Evolutionary conservation across 2,113 vertebrate species (phyloP).

Genomic region (Azemiops feae): DNA sequence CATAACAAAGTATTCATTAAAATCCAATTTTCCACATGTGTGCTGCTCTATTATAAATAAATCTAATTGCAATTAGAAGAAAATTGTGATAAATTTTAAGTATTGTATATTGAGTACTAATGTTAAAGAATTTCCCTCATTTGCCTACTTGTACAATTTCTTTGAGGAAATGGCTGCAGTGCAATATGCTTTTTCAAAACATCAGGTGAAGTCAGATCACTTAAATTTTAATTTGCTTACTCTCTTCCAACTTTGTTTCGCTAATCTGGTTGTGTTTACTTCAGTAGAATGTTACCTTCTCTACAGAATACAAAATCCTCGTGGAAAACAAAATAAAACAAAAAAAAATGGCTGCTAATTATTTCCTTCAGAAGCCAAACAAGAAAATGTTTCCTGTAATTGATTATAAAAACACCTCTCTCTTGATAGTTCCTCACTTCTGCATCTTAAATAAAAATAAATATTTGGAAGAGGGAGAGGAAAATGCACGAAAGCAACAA

Average conservation of each 20-base stretch:
- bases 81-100: conserved; percentile 56
- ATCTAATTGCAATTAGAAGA: conserved; percentile 40
- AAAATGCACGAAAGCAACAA: neutral
- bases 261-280: conserved; percentile 55
- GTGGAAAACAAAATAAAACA: conserved; percentile 52
- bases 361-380: conserved; percentile 64
- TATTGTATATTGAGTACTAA: conserved; percentile 42
- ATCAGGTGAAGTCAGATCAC: conserved; percentile 33
- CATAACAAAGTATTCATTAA: conserved; percentile 54
- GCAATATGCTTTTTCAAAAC: conserved; percentile 29
- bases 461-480: conserved; percentile 29
- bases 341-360: conserved; percentile 65
- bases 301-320: conserved; percentile 57
- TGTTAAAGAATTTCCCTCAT: conserved; percentile 35
- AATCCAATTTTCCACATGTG: conserved; percentile 49
- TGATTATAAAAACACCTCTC: conserved; percentile 56
- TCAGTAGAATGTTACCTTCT: conserved; percentile 55
- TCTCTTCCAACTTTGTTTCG: conserved; percentile 61
- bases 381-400: conserved; percentile 61
- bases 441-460: conserved; percentile 47
- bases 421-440: conserved; percentile 44
- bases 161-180: conserved; percentile 46
- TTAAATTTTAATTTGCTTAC: conserved; percentile 29
- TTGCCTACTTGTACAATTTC: conserved; percentile 9
- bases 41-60: conserved; percentile 46